phyloP scores from a whole-genome alignment of 2,113 vertebrate species.

The Pampusana beccarii region DNA sequence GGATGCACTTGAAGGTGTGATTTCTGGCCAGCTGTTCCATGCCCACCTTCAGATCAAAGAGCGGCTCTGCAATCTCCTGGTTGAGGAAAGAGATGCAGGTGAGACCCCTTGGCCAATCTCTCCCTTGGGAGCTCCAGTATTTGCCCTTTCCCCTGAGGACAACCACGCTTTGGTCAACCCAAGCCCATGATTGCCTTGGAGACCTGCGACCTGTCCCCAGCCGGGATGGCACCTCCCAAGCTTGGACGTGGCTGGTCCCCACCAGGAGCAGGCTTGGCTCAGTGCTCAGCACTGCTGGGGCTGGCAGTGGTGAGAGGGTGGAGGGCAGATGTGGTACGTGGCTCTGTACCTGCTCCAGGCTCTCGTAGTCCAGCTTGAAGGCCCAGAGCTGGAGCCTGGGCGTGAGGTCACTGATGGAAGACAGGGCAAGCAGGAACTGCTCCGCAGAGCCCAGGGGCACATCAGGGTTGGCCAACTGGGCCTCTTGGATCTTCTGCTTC shows the following conservation, averaged over 20 bases:
- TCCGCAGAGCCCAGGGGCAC: constrained; percentile 90
- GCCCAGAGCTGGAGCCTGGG: constrained; percentile 94
- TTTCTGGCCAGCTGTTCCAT: constrained; percentile 94
- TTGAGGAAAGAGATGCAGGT: not conserved
- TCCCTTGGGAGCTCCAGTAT: not conserved
- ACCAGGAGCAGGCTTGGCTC: not conserved
- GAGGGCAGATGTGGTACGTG: no score
- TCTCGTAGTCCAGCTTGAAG: constrained; percentile 94
- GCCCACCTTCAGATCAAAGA: constrained; percentile 93
- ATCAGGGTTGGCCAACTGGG: constrained; percentile 88
- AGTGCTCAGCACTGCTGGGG: not conserved
- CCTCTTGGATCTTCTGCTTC: constrained; percentile 94
- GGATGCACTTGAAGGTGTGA: constrained; percentile 90
- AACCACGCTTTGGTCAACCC: not conserved
- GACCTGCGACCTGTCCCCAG: not conserved
- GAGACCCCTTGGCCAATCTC: not conserved
- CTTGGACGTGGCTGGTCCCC: not conserved
- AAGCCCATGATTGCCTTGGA: not conserved
- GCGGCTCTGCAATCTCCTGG: constrained; percentile 93
- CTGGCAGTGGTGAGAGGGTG: accelerated
- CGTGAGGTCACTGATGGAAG: constrained; percentile 87
- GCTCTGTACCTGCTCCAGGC: constrained; percentile 87
- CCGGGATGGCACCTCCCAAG: not conserved
- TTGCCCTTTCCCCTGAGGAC: not conserved
- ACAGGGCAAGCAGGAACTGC: constrained; percentile 89